Base-by-base conservation (phyloP, 2,797 vertebrate species). In the Distichodus sexfasciatus region DNA sequence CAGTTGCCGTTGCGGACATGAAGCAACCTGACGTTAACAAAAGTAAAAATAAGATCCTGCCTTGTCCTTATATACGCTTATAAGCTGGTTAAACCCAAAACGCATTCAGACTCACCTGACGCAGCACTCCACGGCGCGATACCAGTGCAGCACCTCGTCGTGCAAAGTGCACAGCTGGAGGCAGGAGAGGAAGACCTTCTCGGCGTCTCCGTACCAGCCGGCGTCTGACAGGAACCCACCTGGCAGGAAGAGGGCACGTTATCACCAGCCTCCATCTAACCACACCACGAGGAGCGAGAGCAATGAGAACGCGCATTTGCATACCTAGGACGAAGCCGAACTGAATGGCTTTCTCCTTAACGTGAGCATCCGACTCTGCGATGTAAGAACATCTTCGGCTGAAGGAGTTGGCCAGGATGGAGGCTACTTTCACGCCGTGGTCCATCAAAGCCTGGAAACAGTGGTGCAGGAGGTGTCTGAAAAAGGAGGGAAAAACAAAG, bases 391-490 rank as follows among this genome's bases (percentile, higher is more conserved):
- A 99, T 78, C 96, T 87, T 69, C 96, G 93, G 75, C 97, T 99
- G 88, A 99, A 99, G 35, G 97, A 99, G 83, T 95, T 98, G 35
- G 97, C 97, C 82, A 99, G 82, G 14, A 99, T 96, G 4, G 97
- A 99, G 69, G 97, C 95, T 54, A 99, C 97, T 85, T 98, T 99
- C 60, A 99, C 97, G 31, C 97, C 97, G 29, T 99, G 97, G 85
- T 99, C 97, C 97, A 99, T 99, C 72, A 99, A 82, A 57, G 97
- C 97, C 87, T 99, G 97, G 81, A 99, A 98, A 81, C 97, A 99
- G 87, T 99, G 97, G 86, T 99, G 97, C 79, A 99, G 93, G 53
- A 99, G 93, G 85, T 99, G 97, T 79, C 97, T 99, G 85, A 26
- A 62, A 8, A 21, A 12, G 57, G 72, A 78, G 41, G 63, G 2